Percentiles rank a stretch among this genome's conserved stretches.
These are phyloP conservation scores for Drosophila kepulauana DNA, from an alignment of 1,140 invertebrate genomes.

Conservation along the genomic window DNA sequence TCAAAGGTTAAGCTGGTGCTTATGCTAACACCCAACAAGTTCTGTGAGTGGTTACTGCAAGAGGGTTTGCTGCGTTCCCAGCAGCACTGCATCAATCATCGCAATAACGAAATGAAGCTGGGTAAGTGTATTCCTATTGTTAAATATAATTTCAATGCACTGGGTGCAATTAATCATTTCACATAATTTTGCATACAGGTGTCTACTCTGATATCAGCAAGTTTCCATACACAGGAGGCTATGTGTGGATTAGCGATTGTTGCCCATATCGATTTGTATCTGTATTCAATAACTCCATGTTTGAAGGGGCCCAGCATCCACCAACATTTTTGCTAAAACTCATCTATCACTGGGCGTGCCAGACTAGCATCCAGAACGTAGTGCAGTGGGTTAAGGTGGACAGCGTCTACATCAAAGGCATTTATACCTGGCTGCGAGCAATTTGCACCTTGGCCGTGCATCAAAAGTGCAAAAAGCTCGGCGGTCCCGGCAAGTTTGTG, in stretches of 20 bases:
- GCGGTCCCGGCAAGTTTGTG: slow-evolving; percentile 88
- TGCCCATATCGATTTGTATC: slow-evolving; percentile 93
- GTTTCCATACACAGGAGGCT: slow-evolving; percentile 94
- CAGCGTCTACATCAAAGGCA: slow-evolving; percentile 90
- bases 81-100: slow-evolving; percentile 90
- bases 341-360: slow-evolving; percentile 95
- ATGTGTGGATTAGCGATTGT: slow-evolving; percentile 95
- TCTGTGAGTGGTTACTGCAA: slow-evolving; percentile 95
- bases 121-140: slow-evolving; percentile 83
- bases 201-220: slow-evolving; percentile 94
- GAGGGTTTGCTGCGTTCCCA: slow-evolving; percentile 92
- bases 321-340: slow-evolving; percentile 93
- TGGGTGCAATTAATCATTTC: no score
- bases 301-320: slow-evolving; percentile 92
- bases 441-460: slow-evolving; percentile 92
- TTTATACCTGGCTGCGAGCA: slow-evolving; percentile 92
- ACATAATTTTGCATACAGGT: slow-evolving; percentile 79
- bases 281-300: slow-evolving; percentile 94
- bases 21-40: slow-evolving; percentile 91
- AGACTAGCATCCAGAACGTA: slow-evolving; percentile 94
- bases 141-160: no score
- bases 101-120: slow-evolving; percentile 89
- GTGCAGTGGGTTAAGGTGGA: slow-evolving; percentile 95
- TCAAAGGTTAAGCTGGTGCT: slow-evolving; percentile 92
- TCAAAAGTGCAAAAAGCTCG: slow-evolving; percentile 90